Evolutionary conservation across 2,113 vertebrate species (phyloP).

Genomic region (Saimiri boliviensis): DNA sequence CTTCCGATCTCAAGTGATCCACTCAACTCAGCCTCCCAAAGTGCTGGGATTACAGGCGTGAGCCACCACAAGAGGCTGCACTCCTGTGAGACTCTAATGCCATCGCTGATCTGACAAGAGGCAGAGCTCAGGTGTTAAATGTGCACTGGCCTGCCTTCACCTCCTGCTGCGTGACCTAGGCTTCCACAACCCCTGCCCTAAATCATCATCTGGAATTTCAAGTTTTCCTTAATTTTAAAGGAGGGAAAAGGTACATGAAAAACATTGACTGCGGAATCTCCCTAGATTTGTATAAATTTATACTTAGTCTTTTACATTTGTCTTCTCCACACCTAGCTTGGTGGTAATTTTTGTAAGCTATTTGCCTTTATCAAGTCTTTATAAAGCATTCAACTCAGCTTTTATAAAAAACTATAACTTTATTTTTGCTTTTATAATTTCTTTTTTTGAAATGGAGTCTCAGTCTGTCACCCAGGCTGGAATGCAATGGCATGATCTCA

Average conservation of each 20-base stretch:
- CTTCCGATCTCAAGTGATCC: no score
- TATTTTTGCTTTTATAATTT: neutral
- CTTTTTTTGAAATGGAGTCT: neutral
- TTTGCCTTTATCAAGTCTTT: neutral
- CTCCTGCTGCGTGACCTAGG: no score
- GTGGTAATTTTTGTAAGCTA: neutral
- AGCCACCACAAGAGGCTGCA: no score
- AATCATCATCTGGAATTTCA: neutral
- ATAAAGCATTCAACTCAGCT: conserved; percentile 5
- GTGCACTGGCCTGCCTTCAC: no score
- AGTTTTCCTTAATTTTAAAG: conserved; percentile 18
- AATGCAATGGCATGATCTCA: no score
- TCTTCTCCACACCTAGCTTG: neutral
- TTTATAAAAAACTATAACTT: neutral
- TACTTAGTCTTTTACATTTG: neutral
- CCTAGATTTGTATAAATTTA: neutral
- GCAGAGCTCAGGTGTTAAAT: no score
- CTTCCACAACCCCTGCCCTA: neutral
- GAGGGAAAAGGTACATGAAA: neutral
- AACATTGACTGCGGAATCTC: neutral
- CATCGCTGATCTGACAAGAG: no score
- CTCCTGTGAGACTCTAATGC: no score
- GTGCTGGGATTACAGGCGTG: no score
- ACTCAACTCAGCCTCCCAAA: no score
- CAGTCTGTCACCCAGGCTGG: no score